phyloP scores from a whole-genome alignment of 2,797 vertebrate genomes.

The Platyrinchus mystaceus region DNA sequence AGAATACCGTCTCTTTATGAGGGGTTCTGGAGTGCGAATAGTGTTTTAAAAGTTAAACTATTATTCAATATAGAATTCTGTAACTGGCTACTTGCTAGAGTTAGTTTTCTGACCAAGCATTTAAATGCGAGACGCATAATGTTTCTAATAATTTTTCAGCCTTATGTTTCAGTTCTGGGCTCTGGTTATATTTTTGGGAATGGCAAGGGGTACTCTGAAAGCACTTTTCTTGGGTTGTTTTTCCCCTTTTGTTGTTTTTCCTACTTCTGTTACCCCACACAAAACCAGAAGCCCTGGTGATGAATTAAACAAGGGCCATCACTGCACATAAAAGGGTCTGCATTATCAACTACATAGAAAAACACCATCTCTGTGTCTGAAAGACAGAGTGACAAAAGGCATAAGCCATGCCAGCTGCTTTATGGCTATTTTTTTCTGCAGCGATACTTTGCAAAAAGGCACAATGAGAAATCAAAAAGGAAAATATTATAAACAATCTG shows the following conservation, averaged over 20 bases:
- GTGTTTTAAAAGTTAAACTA: not conserved
- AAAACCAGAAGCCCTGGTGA: not conserved
- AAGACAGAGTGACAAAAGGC: not conserved
- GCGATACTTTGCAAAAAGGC: not conserved
- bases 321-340: not conserved
- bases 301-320: not conserved
- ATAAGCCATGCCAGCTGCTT: not conserved
- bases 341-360: not conserved
- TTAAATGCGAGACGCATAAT: rapidly evolving
- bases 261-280: not conserved
- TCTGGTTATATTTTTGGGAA: not conserved
- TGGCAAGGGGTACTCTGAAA: rapidly evolving
- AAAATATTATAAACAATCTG: not conserved
- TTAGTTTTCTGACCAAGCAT: not conserved
- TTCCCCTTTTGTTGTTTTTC: not conserved
- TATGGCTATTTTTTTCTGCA: not conserved
- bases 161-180: not conserved
- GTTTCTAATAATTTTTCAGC: not conserved
- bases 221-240: not conserved
- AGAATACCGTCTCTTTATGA: not conserved
- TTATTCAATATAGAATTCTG: not conserved
- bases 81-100: not conserved
- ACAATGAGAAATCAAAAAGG: not conserved
- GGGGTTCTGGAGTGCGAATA: not conserved
- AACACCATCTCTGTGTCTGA: not conserved